These are phyloP conservation scores for Empis livida DNA, from an alignment of 2,888 invertebrate genomes.

Conservation along the genomic window DNA sequence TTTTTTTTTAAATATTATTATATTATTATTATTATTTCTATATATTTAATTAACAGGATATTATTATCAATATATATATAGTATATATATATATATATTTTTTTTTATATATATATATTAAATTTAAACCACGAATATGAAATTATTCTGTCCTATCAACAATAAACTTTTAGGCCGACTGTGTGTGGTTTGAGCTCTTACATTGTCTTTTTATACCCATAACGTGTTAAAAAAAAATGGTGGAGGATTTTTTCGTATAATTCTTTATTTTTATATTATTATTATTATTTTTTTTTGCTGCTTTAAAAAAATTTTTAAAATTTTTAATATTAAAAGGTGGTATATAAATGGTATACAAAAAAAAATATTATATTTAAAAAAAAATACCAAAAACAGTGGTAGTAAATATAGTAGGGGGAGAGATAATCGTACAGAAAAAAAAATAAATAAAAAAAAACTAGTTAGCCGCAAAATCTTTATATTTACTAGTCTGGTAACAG, in stretches of 20 bases:
- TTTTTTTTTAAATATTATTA: no score
- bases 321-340: constrained; percentile 12
- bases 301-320: constrained; percentile 7
- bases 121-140: no score
- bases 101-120: background rate
- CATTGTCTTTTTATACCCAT: constrained; percentile 38
- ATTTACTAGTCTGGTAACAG: no score
- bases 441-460: no score
- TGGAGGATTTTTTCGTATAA: constrained; percentile 15
- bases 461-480: no score
- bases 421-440: no score
- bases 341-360: background rate
- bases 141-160: constrained; percentile 15
- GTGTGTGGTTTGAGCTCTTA: constrained; percentile 35
- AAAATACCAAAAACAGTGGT: no score
- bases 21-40: constrained; percentile 9
- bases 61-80: constrained; percentile 5
- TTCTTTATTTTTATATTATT: constrained; percentile 6
- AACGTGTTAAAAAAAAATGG: constrained; percentile 17
- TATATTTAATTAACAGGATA: constrained; percentile 7
- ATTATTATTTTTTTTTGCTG: constrained; percentile 4
- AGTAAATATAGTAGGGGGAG: no score
- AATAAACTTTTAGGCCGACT: constrained; percentile 36
- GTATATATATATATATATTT: no score
- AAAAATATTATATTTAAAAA: no score